These are phyloP conservation scores for Cotesia vestalis DNA, from an alignment of 1,140 invertebrate species.

Conservation along the genomic window DNA sequence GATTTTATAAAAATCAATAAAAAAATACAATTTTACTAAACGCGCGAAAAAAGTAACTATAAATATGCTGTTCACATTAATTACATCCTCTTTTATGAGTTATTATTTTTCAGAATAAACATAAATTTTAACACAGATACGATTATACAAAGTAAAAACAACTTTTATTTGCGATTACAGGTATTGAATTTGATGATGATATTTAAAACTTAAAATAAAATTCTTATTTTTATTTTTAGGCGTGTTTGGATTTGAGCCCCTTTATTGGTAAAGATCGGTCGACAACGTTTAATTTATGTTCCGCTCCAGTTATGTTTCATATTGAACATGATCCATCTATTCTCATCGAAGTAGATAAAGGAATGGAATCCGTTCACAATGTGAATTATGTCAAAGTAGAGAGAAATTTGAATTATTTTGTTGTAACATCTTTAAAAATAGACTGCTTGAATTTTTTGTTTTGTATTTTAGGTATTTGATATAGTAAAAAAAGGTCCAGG, in stretches of 20 bases:
- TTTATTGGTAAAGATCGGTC: slow-evolving; percentile 71
- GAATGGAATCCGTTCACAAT: slow-evolving; percentile 75
- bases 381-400: slow-evolving; percentile 76
- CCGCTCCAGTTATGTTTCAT: slow-evolving; percentile 86
- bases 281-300: slow-evolving; percentile 75
- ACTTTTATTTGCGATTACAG: too few relatives aligned
- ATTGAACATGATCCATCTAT: slow-evolving; percentile 77
- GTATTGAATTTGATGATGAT: too few relatives aligned
- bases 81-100: too few relatives aligned
- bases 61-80: too few relatives aligned
- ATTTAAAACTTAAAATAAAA: too few relatives aligned
- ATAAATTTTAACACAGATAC: too few relatives aligned
- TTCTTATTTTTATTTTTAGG: slow-evolving; percentile 54
- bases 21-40: too few relatives aligned
- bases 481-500: slow-evolving; percentile 74
- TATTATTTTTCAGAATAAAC: too few relatives aligned
- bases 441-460: slow-evolving; percentile 34
- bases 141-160: too few relatives aligned
- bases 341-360: slow-evolving; percentile 77
- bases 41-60: too few relatives aligned
- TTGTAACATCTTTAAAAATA: neutral
- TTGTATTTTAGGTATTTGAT: slow-evolving; percentile 70
- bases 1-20: too few relatives aligned
- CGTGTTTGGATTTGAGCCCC: slow-evolving; percentile 73
- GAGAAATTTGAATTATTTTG: neutral